Base-by-base conservation (phyloP, 2,113 vertebrate species). In the Mormyrus iriodes region DNA sequence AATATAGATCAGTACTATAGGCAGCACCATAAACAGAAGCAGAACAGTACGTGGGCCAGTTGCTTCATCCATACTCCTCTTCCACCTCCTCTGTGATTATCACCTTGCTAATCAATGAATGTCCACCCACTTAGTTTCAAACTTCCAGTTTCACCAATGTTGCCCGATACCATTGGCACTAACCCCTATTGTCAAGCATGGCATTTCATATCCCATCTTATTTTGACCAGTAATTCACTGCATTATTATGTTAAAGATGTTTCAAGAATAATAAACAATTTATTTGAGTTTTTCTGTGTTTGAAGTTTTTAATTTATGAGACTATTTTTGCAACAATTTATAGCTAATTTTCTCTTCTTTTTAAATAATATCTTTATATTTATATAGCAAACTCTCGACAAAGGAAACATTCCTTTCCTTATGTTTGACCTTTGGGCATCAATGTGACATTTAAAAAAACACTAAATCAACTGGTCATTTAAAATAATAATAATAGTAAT, bases 1-100 rank as follows among this genome's bases (percentile, higher is more conserved):
- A 88, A 88, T 88, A 88, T 88, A 88, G 87, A 88, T 88, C 48
- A 61, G 61, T n/a, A 31, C 19, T 42, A n/a, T 39, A 27, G 61
- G 58, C 24, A 69, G 46, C 19, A 1, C 2, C 35, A 31, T 31
- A 69, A n/a, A 48, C 82, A 49, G n/a, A 85, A 48, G 3, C 21
- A 27, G 19, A 65, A 69, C 42, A 31, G 87, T 69, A 79, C 73
- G 19, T 8, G 7, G 15, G 31, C 73, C 15, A 42, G 46, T 46
- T 88, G 39, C 27, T 88, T 73, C 55, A 27, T 65, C 58, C n/a
- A 48, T 61, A 27, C 44, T 65, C 65, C 5, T 76, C 61, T 24
- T 61, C 87, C 65, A 42, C 46, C 21, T 85, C n/a, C 19, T 85
- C 12, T 48, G 42, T 27, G 24, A 84, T 84, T 39, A 49, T 44